Evolutionary conservation across 1,140 invertebrate species (phyloP).

Genomic region (Lamellibrachia luymesi): DNA sequence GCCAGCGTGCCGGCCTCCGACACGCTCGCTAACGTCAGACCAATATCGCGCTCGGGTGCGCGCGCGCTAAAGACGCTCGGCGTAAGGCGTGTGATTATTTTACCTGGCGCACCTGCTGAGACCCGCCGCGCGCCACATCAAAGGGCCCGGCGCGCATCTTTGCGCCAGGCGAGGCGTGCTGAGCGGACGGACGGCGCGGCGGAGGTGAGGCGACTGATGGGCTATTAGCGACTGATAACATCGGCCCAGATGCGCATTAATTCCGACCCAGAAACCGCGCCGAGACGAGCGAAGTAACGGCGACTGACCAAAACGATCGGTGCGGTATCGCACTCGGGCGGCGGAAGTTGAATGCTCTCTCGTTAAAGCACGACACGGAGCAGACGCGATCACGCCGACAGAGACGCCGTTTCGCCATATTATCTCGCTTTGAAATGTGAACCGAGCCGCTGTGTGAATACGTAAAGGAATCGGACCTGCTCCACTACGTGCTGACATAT

Average conservation of each 20-base stretch:
- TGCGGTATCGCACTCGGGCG: too few species aligned
- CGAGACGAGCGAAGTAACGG: not conserved
- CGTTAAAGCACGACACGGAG: too few species aligned
- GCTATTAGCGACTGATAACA: not conserved
- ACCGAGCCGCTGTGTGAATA: too few species aligned
- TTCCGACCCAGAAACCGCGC: not conserved
- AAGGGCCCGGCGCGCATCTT: not conserved
- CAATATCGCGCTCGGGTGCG: not conserved
- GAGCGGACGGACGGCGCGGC: not conserved
- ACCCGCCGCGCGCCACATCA: not conserved
- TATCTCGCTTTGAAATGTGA: too few species aligned
- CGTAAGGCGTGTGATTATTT: not conserved
- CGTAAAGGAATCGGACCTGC: too few species aligned
- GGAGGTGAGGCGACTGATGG: not conserved
- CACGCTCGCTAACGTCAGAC: not conserved
- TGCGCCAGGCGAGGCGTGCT: not conserved
- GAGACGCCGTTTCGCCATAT: too few species aligned
- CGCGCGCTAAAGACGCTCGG: not conserved
- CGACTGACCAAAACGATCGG: not conserved
- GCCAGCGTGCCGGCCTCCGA: not conserved
- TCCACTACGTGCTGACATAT: too few species aligned
- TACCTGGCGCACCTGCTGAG: not conserved
- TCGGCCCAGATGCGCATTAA: not conserved
- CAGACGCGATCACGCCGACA: too few species aligned
- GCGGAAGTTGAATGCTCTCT: too few species aligned